Percentiles rank a stretch among this genome's conserved stretches.
Conservation (phyloP, 2,888 invertebrate genomes). For the Hirtodrosophila alboralis region DNA sequence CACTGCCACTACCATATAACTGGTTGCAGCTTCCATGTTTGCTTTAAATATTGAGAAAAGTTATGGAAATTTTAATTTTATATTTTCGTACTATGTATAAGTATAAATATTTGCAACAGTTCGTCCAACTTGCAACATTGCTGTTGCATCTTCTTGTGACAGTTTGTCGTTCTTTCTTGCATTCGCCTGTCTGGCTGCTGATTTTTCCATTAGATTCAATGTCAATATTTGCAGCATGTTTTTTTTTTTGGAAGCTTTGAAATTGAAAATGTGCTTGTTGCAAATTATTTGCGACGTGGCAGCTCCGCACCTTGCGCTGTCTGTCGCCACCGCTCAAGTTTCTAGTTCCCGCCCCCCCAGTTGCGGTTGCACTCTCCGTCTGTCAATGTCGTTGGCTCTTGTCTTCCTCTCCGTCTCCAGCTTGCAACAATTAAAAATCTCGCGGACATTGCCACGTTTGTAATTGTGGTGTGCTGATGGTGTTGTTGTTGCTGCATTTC, state of each 20-base stretch:
- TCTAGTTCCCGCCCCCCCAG: no score
- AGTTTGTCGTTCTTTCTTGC: no score
- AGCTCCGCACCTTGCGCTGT: not conserved
- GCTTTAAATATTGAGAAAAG: conserved; percentile 29
- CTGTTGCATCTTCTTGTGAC: conserved; percentile 23
- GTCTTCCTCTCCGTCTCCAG: conserved; percentile 17
- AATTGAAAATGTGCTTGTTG: conserved; percentile 72
- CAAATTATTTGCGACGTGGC: conserved; percentile 51
- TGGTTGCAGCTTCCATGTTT: conserved; percentile 29
- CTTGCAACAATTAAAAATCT: conserved; percentile 49
- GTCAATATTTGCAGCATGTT: conserved; percentile 76
- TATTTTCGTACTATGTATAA: conserved; percentile 4
- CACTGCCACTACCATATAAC: conserved; percentile 49
- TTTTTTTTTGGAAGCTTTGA: conserved; percentile 75
- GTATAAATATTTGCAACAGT: conserved; percentile 10
- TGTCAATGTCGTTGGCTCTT: conserved; percentile 6
- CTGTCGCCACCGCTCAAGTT: not conserved
- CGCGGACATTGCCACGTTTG: conserved; percentile 45
- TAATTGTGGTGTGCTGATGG: conserved; percentile 26
- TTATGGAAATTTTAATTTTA: conserved; percentile 44
- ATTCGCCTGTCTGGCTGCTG: conserved; percentile 27
- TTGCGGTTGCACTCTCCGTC: not conserved
- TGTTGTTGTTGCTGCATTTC: conserved; percentile 10
- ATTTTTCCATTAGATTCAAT: conserved; percentile 74
- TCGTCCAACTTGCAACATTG: conserved; percentile 17